These are phyloP conservation scores for Caiman crocodilus DNA, from an alignment of 2,797 vertebrate species.

Conservation along the genomic window DNA sequence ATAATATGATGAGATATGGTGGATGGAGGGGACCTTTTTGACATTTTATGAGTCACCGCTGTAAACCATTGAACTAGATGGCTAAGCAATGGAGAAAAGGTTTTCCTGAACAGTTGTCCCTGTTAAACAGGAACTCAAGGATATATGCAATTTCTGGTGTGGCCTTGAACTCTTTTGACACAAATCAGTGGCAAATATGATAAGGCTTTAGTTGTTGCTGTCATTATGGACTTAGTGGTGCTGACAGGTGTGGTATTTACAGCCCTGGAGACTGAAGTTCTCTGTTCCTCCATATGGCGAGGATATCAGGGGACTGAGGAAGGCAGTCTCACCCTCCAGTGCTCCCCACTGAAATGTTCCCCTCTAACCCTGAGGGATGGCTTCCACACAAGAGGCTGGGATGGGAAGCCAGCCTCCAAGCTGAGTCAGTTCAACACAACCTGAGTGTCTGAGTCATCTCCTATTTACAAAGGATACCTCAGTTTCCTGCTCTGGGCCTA, in stretches of 20 bases:
- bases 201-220: background rate
- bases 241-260: background rate
- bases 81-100: background rate
- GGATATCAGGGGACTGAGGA: background rate
- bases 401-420: background rate
- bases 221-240: background rate
- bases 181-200: background rate
- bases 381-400: background rate
- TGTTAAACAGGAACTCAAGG: background rate
- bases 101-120: background rate
- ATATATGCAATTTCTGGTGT: background rate
- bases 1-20: background rate
- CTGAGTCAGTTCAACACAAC: background rate
- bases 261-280: background rate
- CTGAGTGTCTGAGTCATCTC: background rate
- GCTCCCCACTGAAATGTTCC: background rate
- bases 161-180: background rate
- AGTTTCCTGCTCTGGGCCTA: background rate
- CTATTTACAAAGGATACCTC: background rate
- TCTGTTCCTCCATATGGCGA: background rate
- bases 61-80: background rate
- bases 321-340: background rate
- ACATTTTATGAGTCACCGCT: background rate
- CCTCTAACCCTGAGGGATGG: background rate
- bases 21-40: background rate